Conservation (phyloP, 2,888 invertebrate genomes). For the Calameuta idolon region DNA sequence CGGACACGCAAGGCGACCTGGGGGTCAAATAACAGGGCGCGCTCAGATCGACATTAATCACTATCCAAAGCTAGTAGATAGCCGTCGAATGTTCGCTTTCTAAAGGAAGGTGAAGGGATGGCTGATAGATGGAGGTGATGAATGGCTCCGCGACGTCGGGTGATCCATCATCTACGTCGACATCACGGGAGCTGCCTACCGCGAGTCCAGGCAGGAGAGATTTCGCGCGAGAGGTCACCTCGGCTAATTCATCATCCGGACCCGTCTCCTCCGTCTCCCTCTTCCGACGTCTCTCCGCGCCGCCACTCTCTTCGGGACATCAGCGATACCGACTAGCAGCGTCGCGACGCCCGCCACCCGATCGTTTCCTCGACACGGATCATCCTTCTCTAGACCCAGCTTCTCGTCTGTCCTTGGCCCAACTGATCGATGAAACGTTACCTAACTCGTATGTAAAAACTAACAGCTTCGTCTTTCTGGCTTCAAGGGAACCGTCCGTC, state of each 20-base stretch:
- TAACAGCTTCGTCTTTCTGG: background rate
- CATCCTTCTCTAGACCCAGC: background rate
- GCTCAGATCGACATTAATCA: slow-evolving; percentile 65
- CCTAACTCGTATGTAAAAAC: background rate
- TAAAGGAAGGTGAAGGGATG: slow-evolving; percentile 62
- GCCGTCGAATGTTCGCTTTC: slow-evolving; percentile 65
- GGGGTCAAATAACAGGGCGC: slow-evolving; percentile 58
- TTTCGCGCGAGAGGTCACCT: slow-evolving; percentile 63
- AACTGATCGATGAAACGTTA: background rate
- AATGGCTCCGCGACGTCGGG: slow-evolving; percentile 64
- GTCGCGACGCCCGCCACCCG: slow-evolving; percentile 1
- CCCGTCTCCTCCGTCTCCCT: slow-evolving; percentile 29
- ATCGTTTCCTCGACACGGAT: background rate
- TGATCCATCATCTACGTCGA: slow-evolving; percentile 64
- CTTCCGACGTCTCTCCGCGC: slow-evolving; percentile 14
- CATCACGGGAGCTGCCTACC: slow-evolving; percentile 55
- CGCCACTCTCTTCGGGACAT: slow-evolving; percentile 4
- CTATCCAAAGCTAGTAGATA: slow-evolving; percentile 64
- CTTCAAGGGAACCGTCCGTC: no score
- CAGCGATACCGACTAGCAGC: background rate
- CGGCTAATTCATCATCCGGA: slow-evolving; percentile 63
- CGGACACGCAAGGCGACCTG: slow-evolving; percentile 45
- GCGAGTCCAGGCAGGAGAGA: slow-evolving; percentile 58
- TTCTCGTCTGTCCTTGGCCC: background rate
- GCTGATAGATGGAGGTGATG: slow-evolving; percentile 66